Evolutionary conservation across 2,797 vertebrate species (phyloP), one percentile per base, ranked within the genome.

Genomic region (Amblyopsis hoosieri): DNA sequence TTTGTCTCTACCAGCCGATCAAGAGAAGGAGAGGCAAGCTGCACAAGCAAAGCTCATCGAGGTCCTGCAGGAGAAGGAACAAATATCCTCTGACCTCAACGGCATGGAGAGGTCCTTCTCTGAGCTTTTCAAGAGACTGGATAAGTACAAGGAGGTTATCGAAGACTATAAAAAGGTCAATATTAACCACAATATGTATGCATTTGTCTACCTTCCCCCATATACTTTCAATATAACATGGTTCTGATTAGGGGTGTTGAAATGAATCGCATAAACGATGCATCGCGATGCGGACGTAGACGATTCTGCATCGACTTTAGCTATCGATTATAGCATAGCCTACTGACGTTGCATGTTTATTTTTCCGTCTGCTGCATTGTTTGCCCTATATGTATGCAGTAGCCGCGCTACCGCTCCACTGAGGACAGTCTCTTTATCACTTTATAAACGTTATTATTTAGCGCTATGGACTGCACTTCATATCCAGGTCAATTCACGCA

Each of bases 121-220:
- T 0, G 94, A 98, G 0, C 89, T 99, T 56, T 95, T 98, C 78
- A 97, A 95, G 79, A 92, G 96, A 15, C 90, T 96, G 62, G 95
- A 98, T 75, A 95, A 97, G 54, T 95, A 96, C 84, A 99, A 96
- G 83, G 94, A 93, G 0, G 91, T 86, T 0, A 78, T 97, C 0
- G 94, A 96, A 12, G 96, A 95, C 37, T 98, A 95, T 80, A 94
- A 82, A 71, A 95, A 93, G 92, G 97, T 97, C 4, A 2, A 68
- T 19, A 37, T 4, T 10, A 50, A 52, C 9, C 3, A 42, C 47
- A 17, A 37, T 42, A 42, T 42, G 9, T 42, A 42, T 42, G 17
- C 19, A 0, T 48, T 2, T 29, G 2, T 11, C 19, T 1, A 12
- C 17, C 15, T 13, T 5, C 1, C 1, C 49, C n/a, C 5, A 19